Evolutionary conservation across 2,797 vertebrate species (phyloP), one percentile per base, ranked within the genome.

Genomic region (Odontamblyopus lacepedii): DNA sequence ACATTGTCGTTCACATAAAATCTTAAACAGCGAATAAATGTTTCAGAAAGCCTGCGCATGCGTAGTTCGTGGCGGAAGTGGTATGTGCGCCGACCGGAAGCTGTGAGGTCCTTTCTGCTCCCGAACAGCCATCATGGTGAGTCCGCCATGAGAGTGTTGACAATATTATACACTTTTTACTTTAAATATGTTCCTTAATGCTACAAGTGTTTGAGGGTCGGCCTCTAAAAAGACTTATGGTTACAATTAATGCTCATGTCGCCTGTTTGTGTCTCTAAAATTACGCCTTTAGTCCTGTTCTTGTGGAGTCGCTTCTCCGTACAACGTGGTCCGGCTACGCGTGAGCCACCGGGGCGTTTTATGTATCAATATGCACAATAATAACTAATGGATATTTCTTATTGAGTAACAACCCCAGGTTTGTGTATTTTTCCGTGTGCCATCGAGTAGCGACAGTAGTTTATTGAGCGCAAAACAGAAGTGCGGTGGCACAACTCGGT

Each of bases 61-160:
- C 1, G 78, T 6, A 8, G 0, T 0, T 0, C 1, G 0, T 26
- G n/a, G 0, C 79, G 86, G 88, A 86, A 87, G 72, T 3, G 0
- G 66, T 89, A 89, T 93, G 18, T 80, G 80, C 59, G 48, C 1
- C 1, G 32, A 29, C 53, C 82, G 71, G 92, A 92, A 81, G 0
- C 59, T 0, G 1, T 7, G 0, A 78, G 77, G 85, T 92, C 87
- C 92, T 95, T 94, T 94, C 83, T 88, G 90, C 84, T 92, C 87
- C 76, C 71, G 69, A 87, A 89, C 89, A 76, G 93, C 94, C 95
- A 93, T 94, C 95, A 96, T 96, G 95, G 95, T 96, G 81, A 94
- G 94, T 85, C 81, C 78, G 75, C 63, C 78, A 57, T 76, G 75
- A 74, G 50, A 64, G 44, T 2, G 51, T 63, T 29, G 69, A 32